phyloP scores from a whole-genome alignment of 2,113 vertebrate genomes.

The Anoura caudifer region DNA sequence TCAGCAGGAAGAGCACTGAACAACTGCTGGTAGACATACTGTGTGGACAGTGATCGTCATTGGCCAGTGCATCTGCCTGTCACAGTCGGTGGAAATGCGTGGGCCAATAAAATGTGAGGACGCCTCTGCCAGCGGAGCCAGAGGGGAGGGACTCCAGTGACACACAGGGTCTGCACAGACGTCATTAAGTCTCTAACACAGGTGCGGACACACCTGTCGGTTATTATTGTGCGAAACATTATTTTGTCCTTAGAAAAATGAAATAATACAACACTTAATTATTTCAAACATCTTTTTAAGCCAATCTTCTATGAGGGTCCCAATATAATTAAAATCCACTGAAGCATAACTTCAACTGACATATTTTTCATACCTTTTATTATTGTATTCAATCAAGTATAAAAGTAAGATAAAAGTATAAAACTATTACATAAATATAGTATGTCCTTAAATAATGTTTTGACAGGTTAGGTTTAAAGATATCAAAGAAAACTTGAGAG shows the following conservation, averaged over 20 bases:
- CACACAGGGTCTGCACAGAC: not conserved
- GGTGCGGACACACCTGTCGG: not conserved
- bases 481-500: not conserved
- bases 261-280: slow-evolving; percentile 15
- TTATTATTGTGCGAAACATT: not conserved
- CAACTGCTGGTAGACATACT: not conserved
- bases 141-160: not conserved
- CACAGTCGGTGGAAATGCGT: not conserved
- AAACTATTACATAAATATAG: slow-evolving; percentile 52
- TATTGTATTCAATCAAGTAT: slow-evolving; percentile 37
- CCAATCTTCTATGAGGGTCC: not conserved
- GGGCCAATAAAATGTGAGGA: not conserved
- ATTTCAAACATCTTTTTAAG: slow-evolving; percentile 62
- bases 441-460: not conserved
- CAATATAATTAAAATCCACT: slow-evolving; percentile 64
- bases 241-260: slow-evolving; percentile 49
- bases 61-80: not conserved
- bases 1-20: not conserved
- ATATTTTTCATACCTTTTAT: slow-evolving; percentile 55
- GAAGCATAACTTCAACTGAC: slow-evolving; percentile 32
- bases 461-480: not conserved
- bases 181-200: not conserved
- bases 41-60: not conserved
- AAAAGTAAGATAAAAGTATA: slow-evolving; percentile 53
- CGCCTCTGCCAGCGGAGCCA: not conserved